Base-by-base conservation (phyloP, 2,797 vertebrate species). In the Coreius guichenoti region DNA sequence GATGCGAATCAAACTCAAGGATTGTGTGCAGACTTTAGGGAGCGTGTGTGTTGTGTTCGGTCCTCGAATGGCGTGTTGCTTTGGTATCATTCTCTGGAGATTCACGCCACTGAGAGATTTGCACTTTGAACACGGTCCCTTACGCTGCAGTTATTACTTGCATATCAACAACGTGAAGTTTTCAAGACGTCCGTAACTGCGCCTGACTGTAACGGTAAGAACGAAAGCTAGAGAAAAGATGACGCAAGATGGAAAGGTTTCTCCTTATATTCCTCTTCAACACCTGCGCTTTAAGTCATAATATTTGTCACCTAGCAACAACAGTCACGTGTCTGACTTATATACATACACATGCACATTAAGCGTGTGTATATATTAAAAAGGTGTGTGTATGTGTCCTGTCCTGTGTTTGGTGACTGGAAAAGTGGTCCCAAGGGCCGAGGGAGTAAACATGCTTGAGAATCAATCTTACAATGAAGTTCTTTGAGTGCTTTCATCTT, bases 41-140 rank as follows among this genome's bases (percentile, higher is more conserved):
- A 89, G 88, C 0, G 68, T 86, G 86, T 74, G 68, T 33, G 65
- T 84, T 0, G 76, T 67, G 89, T 87, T 49, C 26, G 81, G 86
- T 91, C 93, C 82, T 85, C 49, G 23, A 87, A 90, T 86, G 72
- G 90, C 92, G 93, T 92, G 92, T 94, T 87, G 93, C 95, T 95
- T 95, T 95, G 95, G 95, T 95, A 95, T 95, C 93, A 93, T 95
- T 94, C 94, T 92, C 93, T 92, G 84, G 91, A 91, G 93, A 93
- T 92, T 92, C 92, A 92, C 94, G 91, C 93, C 89, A 63, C 91
- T 89, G 81, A 89, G 87, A 89, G 89, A 90, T 89, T 75, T 5
- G 77, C 90, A 88, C 86, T 70, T 75, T 72, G 84, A 58, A 89
- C 77, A 81, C 8, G 4, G 75, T 84, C 90, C 90, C 82, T 85